These are phyloP conservation scores for Craseonycteris thonglongyai DNA, from an alignment of 2,113 vertebrate genomes.

Conservation along the genomic window DNA sequence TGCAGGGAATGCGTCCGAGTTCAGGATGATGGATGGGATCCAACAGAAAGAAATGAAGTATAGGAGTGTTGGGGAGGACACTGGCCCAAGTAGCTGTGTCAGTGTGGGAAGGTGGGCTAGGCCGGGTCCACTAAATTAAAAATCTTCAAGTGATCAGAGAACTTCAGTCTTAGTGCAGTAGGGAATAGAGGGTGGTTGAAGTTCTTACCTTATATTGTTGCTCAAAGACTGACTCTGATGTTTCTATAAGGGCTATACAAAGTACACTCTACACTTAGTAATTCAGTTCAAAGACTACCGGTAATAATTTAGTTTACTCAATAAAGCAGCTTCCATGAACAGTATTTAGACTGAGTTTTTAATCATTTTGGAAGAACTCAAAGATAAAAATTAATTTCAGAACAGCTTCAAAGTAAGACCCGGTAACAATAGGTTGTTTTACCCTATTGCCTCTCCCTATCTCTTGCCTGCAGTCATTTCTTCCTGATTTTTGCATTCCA, in stretches of 20 bases:
- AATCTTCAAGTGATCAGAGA: neutral
- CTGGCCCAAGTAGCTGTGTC: neutral
- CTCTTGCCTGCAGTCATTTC: neutral
- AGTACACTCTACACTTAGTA: no score
- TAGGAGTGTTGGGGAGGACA: neutral
- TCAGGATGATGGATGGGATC: neutral
- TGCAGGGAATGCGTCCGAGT: neutral
- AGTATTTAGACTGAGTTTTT: neutral
- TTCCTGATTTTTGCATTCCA: neutral
- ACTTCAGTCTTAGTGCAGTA: neutral
- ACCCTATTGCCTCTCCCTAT: neutral
- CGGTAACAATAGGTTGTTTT: neutral
- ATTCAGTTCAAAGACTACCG: neutral
- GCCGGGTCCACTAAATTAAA: neutral
- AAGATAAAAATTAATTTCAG: constrained; percentile 32
- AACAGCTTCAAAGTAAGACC: neutral
- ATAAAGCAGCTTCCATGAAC: neutral
- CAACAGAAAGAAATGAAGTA: neutral
- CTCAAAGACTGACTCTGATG: no score
- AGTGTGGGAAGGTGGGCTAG: neutral
- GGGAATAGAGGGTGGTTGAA: neutral
- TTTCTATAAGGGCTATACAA: no score
- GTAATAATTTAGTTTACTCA: neutral
- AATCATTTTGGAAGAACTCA: neutral
- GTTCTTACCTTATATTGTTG: neutral